Evolutionary conservation across 2,888 invertebrate genomes (phyloP), one percentile per base, ranked within the genome.

Genomic region (Pristionchus japonicus): DNA sequence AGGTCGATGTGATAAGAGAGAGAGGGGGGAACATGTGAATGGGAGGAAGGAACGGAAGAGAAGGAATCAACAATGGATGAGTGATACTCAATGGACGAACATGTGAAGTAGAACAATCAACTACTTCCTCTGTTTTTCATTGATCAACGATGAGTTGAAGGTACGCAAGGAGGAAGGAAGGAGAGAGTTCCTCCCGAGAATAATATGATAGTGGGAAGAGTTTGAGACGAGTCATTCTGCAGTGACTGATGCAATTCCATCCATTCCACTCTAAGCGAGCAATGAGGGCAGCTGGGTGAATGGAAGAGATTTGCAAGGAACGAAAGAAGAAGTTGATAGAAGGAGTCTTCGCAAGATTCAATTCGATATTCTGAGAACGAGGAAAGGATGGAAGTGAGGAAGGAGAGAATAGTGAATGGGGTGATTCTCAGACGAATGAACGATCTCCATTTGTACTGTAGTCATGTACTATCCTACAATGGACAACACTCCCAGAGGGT

Each of bases 1-100:
- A 20, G 40, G 74, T 40, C 40, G 74, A 74, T 40, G 40, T 74
- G 74, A 74, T 74, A 74, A 40, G 74, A 34, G 70, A 37, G n/a
- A n/a, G n/a, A 23, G 74, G 23, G 20, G 40, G 74, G 74, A 40
- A 40, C 74, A 74, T 74, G 74, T 74, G 74, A 74, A 74, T 37
- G 23, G 20, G 40, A 40, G 74, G 74, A 74, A 40, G 74, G 74
- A 40, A 67, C 64, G 74, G 74, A 40, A 31, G 74, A 74, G 57
- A 67, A 27, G 64, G 31, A 27, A 40, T 40, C 74, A 74, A 74
- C 74, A 74, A 74, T 74, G 13, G 37, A 57, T n/a, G 64, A 34
- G 64, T 67, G 64, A 67, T 67, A 67, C 31, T 31, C 31, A 34
- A 27, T 67, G 31, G 31, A 7, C 34, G 64, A 67, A 34, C 64